Evolutionary conservation across 2,113 vertebrate species (phyloP), one percentile per base, ranked within the genome.

Genomic region (Fregetta grallaria): DNA sequence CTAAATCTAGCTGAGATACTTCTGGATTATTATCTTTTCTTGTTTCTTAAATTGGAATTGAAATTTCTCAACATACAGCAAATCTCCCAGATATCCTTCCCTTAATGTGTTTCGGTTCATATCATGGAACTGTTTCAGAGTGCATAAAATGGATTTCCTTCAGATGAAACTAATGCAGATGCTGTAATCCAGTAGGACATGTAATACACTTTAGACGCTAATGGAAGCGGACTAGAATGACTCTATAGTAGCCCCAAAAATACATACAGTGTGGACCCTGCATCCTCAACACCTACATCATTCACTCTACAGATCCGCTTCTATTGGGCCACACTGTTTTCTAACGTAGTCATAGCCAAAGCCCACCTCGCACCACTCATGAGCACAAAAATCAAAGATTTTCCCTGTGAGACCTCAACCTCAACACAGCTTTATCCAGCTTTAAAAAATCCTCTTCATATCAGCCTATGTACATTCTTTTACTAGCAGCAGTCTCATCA

Each of bases 151-250:
- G 21, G 20, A 67, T 75, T 36, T 81, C 17, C 42, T 66, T 65
- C 34, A 76, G 55, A 26, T 63, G 36, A 40, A 93, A 80, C 2
- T 23, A 73, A 3, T 32, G 14, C 21, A 90, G 65, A 81, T 21
- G 3, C 25, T 82, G 32, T 30, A 53, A n/a, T 55, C 32, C 16
- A 62, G 45, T 34, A 13, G 34, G 38, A 62, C 8, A 16, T 26
- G 16, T 0, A 55, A 56, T 17, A 47, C 10, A n/a, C 9, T 49
- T 49, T 3, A 61, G 26, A 15, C 2, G 1, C 4, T 40, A 55
- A n/a, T 7, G 7, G 22, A 94, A 61, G 3, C 14, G n/a, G 40
- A 18, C 20, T 66, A 58, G 34, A 74, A 52, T 34, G 26, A 30
- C 44, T 55, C 56, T 65, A 9, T 3, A 47, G 34, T 1, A 77